Conservation (phyloP, 2,888 invertebrate genomes). For the Elgonia sp. region DNA sequence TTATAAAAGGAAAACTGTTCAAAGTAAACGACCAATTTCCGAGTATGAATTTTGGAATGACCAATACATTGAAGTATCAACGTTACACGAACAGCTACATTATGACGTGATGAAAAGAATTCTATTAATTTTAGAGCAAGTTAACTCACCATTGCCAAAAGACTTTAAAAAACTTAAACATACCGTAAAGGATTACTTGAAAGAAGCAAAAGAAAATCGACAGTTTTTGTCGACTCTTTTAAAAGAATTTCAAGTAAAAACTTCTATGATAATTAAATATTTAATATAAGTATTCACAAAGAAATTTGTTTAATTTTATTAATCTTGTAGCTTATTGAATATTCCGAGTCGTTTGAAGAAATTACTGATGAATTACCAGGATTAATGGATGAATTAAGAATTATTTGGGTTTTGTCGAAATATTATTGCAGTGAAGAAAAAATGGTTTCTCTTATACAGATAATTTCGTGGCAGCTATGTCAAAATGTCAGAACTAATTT, state of each 20-base stretch:
- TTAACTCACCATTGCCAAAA: constrained; percentile 86
- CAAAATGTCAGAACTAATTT: constrained; percentile 92
- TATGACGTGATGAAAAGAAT: constrained; percentile 90
- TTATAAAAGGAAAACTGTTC: constrained; percentile 87
- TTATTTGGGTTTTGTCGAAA: constrained; percentile 96
- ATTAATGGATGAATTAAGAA: constrained; percentile 94
- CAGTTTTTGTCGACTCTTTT: constrained; percentile 92
- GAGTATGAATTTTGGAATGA: constrained; percentile 96
- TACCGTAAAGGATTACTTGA: constrained; percentile 88
- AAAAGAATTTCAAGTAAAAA: constrained; percentile 90
- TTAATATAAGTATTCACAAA: constrained; percentile 10
- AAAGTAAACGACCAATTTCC: constrained; percentile 93
- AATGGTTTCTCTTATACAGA: constrained; percentile 94
- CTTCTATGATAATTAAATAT: background rate
- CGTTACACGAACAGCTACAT: constrained; percentile 94
- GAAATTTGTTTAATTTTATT: background rate
- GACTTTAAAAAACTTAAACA: constrained; percentile 31
- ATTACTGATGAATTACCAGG: constrained; percentile 92
- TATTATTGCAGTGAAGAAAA: constrained; percentile 95
- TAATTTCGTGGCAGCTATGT: constrained; percentile 94
- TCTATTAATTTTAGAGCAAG: constrained; percentile 88
- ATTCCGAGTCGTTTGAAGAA: constrained; percentile 91
- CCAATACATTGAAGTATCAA: constrained; percentile 92
- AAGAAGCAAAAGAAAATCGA: constrained; percentile 93
- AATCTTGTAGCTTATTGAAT: constrained; percentile 89